Evolutionary conservation across 2,113 vertebrate genomes (phyloP), one percentile per base, ranked within the genome.

Genomic region (Dinomys branickii): DNA sequence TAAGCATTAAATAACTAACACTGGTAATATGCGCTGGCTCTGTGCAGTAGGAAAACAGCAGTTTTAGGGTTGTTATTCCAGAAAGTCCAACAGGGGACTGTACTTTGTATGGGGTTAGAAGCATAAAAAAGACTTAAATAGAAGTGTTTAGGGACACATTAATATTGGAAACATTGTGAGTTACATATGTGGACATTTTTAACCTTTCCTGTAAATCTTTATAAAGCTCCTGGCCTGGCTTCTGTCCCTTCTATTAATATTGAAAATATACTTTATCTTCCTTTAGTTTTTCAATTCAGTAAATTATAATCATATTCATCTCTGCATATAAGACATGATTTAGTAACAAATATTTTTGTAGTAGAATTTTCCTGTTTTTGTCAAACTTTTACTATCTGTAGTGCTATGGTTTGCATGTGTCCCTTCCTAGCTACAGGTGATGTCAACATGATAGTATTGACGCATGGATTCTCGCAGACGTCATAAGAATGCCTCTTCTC

Each of bases 41-140:
- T 7, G 2, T 30, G 7, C 1, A 12, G 4, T 54, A 5, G 19
- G 5, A 35, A 26, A 1, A 11, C 0, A 19, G 33, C 12, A 7
- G 0, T 3, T 13, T 77, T 30, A 52, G 0, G 28, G 11, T 0
- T 26, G n/a, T 3, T 3, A 3, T 12, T 19, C 69, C 12, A n/a
- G 47, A 50, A 50, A 20, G 22, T 13, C 6, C 44, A 26, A 6
- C 10, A 2, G 58, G 9, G 16, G 1, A 20, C 0, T 8, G 2
- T 2, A 16, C 11, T 12, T 44, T 47, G 67, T 28, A 14, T 16
- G 16, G 38, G 16, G 12, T 4, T 24, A 38, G 19, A 78, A 5
- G 0, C 33, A 26, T 12, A 58, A n/a, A n/a, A 28, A 69, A 26
- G 16, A 20, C 22, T 81, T 61, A 41, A 73, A 1, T 9, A 10